Conservation (phyloP, 2,113 vertebrate genomes). For the Carassius auratus region DNA sequence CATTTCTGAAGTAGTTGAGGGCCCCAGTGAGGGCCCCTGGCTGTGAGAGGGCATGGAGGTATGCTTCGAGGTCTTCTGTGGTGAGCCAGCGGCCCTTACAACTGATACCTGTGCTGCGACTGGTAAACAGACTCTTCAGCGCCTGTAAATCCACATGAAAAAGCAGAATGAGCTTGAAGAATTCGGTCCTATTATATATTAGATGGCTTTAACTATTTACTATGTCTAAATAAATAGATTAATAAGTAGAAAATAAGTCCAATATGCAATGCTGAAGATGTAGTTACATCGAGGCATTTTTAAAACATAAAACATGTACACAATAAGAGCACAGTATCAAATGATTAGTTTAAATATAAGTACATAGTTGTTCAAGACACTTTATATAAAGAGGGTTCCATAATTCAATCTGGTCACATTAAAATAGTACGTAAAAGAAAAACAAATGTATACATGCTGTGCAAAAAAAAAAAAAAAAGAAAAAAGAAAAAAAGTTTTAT, state of each 20-base stretch:
- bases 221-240: not conserved
- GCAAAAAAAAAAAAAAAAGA: not conserved
- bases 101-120: conserved; percentile 87
- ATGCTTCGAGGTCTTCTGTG: conserved; percentile 91
- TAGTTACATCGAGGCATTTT: not conserved
- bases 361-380: not conserved
- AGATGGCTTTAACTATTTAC: not conserved
- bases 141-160: conserved; percentile 69
- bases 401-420: not conserved
- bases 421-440: not conserved
- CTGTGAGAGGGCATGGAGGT: conserved; percentile 93
- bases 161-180: conserved; percentile 1
- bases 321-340: not conserved
- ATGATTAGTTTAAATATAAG: not conserved
- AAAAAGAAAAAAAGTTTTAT: not conserved
- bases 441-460: not conserved
- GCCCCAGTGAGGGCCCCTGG: conserved; percentile 92
- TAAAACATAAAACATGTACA: not conserved
- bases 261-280: not conserved
- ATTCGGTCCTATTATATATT: not conserved
- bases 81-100: conserved; percentile 87
- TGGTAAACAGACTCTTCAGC: conserved; percentile 90
- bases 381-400: not conserved
- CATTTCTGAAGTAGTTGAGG: conserved; percentile 93
- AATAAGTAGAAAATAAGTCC: not conserved